Evolutionary conservation across 2,113 vertebrate genomes (phyloP), one percentile per base, ranked within the genome.

Genomic region (Nesospiza acunhae): DNA sequence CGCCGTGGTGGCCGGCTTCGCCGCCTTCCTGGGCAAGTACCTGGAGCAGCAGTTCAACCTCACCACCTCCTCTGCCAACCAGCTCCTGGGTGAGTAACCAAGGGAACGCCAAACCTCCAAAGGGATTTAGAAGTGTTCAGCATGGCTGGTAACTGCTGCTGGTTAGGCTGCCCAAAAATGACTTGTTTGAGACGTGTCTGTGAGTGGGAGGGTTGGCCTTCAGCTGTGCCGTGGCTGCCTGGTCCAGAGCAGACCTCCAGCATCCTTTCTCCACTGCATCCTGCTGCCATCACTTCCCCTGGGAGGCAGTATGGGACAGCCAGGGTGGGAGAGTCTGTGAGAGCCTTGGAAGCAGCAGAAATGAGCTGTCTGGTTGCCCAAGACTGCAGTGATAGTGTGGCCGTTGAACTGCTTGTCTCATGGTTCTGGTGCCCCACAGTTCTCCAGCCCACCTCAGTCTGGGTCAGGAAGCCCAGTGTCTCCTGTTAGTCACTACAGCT

Each of bases 31-130:
- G 94, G 99, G 99, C 24, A 99, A 99, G 91, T 99, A 99, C 97
- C 97, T 99, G 81, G 99, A 99, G 97, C 99, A 99, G 98, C 99
- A 99, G 96, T 99, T 99, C 93, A 99, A 99, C 98, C 98, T 99
- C 95, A 99, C 99, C 96, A 99, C 99, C 82, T 98, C 99, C 8
- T 99, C 99, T 49, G 99, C 99, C 73, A 99, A 99, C 98, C 99
- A 99, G 97, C 98, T 99, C 63, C 94, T 99, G 64, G 99, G 99
- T 99, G 88, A 95, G 99, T 97, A 42, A 24, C 67, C 23, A 26
- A 10, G 15, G 21, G 42, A 1, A 17, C 46, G 33, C 77, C 60
- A 30, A 37, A 27, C 1, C 0, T 27, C 24, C 35, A 50, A 11
- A 58, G 21, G n/a, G 24, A 2, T 37, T 72, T 47, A 7, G 15